Evolutionary conservation across 2,113 vertebrate genomes (phyloP), one percentile per base, ranked within the genome.

Genomic region (Romanogobio albipinnatus): DNA sequence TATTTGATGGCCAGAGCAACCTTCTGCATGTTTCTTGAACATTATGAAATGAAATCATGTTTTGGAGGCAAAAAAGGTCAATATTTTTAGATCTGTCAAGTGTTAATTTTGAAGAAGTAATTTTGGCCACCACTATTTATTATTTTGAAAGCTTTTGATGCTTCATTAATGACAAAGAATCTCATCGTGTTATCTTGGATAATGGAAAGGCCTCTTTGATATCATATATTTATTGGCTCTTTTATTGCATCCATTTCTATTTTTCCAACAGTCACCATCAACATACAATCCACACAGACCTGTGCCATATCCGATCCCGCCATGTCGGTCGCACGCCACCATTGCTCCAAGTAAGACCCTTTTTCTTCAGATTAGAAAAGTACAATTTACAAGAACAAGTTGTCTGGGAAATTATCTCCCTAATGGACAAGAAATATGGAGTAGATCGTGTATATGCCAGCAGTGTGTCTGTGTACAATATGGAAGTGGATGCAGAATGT

Each of bases 291-390:
- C 98, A 75, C 97, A 99, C 90, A 97, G 97, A 78, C 98, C 98
- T 82, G 96, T 99, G 90, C 98, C 98, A 24, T 99, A 99, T 70
- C 98, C 98, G 0, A 99, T 99, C 90, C 98, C 98, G 77, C 98
- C 98, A 0, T 99, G 98, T 89, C 94, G 97, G 87, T 96, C 97
- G 43, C 98, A 99, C 33, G 97, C 98, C 89, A 98, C 97, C 81
- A 96, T 99, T 66, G 96, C 98, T 89, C 98, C 97, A 96, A 99
- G 98, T 99, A 98, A 98, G 98, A 85, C 74, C 53, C 2, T 11
- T 56, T 22, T 84, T 58, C 78, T 15, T 81, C 24, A 5, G n/a
- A 66, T 81, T 47, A 49, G 7, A 79, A 26, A 19, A 22, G 17
- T 22, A 62, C 14, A n/a, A 9, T 33, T 0, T 17, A 29, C 1